A percentile compares a stretch with the other conserved stretches of the same genome.
phyloP scores from a whole-genome alignment of 2,113 vertebrate genomes.

The Nymphicus hollandicus region DNA sequence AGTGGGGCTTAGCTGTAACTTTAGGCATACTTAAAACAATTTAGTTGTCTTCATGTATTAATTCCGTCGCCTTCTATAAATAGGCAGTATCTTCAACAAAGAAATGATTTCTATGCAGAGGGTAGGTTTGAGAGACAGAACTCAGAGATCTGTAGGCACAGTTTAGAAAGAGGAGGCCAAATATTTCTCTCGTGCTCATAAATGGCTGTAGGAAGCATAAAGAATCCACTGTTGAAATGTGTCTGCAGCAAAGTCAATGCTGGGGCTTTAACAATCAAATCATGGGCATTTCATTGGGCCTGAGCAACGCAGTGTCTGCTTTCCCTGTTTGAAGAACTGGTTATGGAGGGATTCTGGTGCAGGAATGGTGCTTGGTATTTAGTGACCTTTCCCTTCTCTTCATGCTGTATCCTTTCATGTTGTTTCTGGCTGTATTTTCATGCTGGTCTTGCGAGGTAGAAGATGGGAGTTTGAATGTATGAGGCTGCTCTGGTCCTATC shows the following conservation, averaged over 20 bases:
- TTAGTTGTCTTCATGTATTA: background rate
- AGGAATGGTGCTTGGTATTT: background rate
- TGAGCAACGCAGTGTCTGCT: background rate
- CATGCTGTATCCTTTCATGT: background rate
- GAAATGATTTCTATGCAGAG: background rate
- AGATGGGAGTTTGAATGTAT: background rate
- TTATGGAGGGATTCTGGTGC: background rate
- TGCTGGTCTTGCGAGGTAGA: background rate
- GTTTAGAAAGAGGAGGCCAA: constrained; percentile 12
- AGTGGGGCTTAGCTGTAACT: background rate
- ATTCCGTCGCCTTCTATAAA: background rate
- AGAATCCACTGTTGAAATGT: background rate
- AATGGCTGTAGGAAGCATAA: constrained; percentile 31
- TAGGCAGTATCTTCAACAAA: background rate
- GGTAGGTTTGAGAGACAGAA: background rate
- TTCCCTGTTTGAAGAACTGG: background rate
- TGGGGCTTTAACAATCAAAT: background rate
- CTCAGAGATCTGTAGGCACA: background rate
- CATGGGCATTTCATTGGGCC: background rate
- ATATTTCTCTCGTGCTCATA: constrained; percentile 22
- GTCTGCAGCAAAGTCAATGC: background rate
- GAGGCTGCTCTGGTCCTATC: background rate
- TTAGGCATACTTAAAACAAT: background rate
- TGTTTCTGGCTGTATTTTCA: background rate
- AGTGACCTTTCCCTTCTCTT: background rate